A percentile compares a stretch with the other conserved stretches of the same genome.
Conservation (phyloP, 2,888 invertebrate genomes). For the Lamellibrachia satsuma region DNA sequence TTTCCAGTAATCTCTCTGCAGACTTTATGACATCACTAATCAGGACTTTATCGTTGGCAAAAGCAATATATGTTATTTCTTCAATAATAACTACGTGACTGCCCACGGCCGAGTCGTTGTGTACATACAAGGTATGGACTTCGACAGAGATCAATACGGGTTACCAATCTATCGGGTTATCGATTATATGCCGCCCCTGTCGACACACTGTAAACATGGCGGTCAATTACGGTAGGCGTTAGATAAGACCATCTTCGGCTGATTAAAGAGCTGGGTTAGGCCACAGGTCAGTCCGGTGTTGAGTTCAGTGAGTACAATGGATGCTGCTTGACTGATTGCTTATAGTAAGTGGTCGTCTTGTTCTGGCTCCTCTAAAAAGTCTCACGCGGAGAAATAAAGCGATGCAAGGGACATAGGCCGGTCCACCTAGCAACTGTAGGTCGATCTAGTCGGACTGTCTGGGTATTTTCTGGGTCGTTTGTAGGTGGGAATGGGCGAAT, state of each 20-base stretch:
- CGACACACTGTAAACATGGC: neutral
- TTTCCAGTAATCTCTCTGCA: neutral
- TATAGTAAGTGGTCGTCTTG: neutral
- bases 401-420: no score
- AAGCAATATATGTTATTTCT: neutral
- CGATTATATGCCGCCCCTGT: neutral
- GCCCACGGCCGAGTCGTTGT: neutral
- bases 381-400: no score
- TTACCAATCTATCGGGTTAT: conserved; percentile 4
- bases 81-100: neutral
- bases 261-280: neutral
- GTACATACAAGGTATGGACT: neutral
- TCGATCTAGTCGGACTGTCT: no score
- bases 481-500: no score
- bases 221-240: neutral
- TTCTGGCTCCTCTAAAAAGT: no score
- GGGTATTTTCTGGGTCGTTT: no score
- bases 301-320: neutral
- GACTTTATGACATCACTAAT: neutral
- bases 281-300: neutral
- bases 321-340: neutral
- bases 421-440: no score
- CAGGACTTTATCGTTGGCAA: neutral
- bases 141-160: conserved; percentile 12
- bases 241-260: neutral